Percentiles rank a stretch among this genome's conserved stretches.
Conservation (phyloP, 2,888 invertebrate genomes). For the Copidosoma aretas region DNA sequence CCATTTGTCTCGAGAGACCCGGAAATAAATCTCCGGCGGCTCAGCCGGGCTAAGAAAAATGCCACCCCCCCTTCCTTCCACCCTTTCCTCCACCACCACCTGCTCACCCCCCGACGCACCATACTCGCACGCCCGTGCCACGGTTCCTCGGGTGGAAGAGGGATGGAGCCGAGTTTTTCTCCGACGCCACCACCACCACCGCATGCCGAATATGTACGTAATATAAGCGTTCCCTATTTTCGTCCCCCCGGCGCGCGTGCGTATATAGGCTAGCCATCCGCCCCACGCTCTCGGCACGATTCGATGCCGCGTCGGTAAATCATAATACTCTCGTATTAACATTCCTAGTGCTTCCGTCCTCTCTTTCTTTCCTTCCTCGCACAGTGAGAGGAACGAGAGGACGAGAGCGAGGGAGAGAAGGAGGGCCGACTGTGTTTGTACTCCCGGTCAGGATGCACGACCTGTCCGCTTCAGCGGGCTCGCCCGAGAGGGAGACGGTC, state of each 20-base stretch:
- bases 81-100: conserved; percentile 60
- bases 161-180: conserved; percentile 20
- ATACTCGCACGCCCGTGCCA: conserved; percentile 34
- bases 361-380: too few relatives aligned
- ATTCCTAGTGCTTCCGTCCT: conserved; percentile 58
- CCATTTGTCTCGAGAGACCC: conserved; percentile 79
- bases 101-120: conserved; percentile 56
- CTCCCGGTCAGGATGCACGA: conserved; percentile 46
- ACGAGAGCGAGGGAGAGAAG: neutral
- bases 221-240: neutral
- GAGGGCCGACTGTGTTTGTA: conserved; percentile 9
- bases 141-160: neutral
- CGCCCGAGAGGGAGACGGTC: neutral
- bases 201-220: neutral
- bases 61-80: conserved; percentile 62
- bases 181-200: conserved; percentile 1
- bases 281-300: conserved; percentile 59
- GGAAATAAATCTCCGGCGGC: conserved; percentile 71
- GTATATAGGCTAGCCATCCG: conserved; percentile 37
- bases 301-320: conserved; percentile 59
- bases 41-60: conserved; percentile 68
- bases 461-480: conserved; percentile 41
- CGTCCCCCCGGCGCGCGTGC: neutral
- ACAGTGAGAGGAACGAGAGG: too few relatives aligned
- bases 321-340: conserved; percentile 60